Evolutionary conservation across 2,888 invertebrate genomes (phyloP).

Genomic region (Chesias legatella): DNA sequence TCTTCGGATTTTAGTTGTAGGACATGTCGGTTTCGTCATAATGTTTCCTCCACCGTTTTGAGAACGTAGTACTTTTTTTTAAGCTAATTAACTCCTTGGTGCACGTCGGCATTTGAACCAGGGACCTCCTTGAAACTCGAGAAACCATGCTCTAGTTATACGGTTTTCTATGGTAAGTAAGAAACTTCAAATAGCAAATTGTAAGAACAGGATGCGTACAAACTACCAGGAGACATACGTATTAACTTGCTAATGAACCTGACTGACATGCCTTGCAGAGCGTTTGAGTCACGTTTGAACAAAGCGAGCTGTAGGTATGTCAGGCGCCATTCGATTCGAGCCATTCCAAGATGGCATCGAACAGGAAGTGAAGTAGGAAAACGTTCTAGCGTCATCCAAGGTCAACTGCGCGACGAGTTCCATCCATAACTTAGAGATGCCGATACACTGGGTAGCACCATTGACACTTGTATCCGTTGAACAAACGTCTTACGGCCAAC

Average conservation of each 20-base stretch:
- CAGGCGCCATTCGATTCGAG: slow-evolving; percentile 44
- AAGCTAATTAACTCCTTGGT: neutral
- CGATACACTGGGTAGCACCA: slow-evolving; percentile 25
- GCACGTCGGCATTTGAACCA: too few species aligned
- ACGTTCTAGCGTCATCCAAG: slow-evolving; percentile 73
- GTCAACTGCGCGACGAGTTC: slow-evolving; percentile 56
- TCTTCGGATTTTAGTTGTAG: too few species aligned
- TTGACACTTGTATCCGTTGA: neutral
- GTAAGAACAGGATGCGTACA: slow-evolving; percentile 8
- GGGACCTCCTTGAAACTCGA: too few species aligned
- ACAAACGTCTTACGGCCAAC: too few species aligned
- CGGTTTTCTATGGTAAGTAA: too few species aligned
- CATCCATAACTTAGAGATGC: slow-evolving; percentile 47
- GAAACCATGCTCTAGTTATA: too few species aligned
- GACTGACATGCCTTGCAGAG: slow-evolving; percentile 20
- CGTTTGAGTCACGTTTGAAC: slow-evolving; percentile 26
- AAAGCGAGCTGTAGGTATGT: slow-evolving; percentile 29
- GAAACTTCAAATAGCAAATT: slow-evolving; percentile 1
- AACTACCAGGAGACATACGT: slow-evolving; percentile 9
- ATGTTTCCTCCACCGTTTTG: too few species aligned
- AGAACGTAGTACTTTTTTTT: too few species aligned
- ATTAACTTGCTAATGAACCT: slow-evolving; percentile 17
- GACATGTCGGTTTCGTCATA: too few species aligned
- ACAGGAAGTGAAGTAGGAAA: slow-evolving; percentile 77
- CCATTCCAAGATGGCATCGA: slow-evolving; percentile 65